Evolutionary conservation across 2,797 vertebrate genomes (phyloP).

Genomic region (Macropodus opercularis): DNA sequence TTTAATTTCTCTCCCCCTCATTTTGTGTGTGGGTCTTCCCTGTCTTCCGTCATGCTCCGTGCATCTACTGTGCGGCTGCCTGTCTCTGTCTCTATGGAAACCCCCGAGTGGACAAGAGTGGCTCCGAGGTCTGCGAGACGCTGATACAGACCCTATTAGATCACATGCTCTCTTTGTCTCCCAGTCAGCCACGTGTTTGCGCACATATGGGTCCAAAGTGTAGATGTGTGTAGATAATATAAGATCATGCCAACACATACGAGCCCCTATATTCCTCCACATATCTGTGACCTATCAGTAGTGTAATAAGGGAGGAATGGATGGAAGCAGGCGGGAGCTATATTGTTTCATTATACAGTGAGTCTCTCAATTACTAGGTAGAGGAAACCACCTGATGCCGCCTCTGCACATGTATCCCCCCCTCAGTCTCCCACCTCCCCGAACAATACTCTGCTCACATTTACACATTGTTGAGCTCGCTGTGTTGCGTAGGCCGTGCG

Average conservation of each 20-base stretch:
- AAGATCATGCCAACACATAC: constrained; percentile 21
- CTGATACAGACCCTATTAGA: constrained; percentile 71
- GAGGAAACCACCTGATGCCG: constrained; percentile 60
- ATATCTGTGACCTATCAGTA: constrained; percentile 33
- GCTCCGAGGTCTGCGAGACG: constrained; percentile 71
- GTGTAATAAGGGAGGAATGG: constrained; percentile 40
- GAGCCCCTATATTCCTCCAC: too few species aligned
- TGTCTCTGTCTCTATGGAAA: constrained; percentile 80
- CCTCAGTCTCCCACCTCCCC: constrained; percentile 48
- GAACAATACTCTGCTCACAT: constrained; percentile 57
- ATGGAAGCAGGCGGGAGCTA: constrained; percentile 33
- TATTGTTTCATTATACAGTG: constrained; percentile 52
- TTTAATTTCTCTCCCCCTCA: constrained; percentile 60
- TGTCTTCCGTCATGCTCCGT: constrained; percentile 68
- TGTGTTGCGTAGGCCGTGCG: constrained; percentile 65
- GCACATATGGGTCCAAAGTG: constrained; percentile 19
- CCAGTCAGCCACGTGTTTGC: constrained; percentile 23
- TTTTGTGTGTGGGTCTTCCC: constrained; percentile 75
- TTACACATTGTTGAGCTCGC: constrained; percentile 63
- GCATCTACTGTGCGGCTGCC: constrained; percentile 57
- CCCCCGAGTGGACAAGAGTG: constrained; percentile 74
- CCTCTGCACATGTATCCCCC: constrained; percentile 33
- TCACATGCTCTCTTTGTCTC: constrained; percentile 49
- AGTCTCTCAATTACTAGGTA: constrained; percentile 51
- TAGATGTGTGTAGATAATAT: constrained; percentile 40